Evolutionary conservation across 1,140 invertebrate species (phyloP).

Genomic region (Brachystomella parvula): DNA sequence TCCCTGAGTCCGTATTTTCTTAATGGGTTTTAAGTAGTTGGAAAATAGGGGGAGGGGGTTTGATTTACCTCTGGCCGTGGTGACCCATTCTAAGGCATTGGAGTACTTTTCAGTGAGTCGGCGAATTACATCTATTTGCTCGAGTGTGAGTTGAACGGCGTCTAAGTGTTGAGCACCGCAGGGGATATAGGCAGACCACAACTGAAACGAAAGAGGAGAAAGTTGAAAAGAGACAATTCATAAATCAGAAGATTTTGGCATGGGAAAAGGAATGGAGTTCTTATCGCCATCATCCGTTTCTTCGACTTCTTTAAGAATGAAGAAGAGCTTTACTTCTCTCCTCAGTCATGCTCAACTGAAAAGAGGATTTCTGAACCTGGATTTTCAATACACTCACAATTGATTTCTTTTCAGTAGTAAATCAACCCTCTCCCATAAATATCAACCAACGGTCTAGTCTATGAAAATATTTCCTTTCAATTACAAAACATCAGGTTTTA

Average conservation of each 20-base stretch:
- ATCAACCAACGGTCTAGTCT: too few relatives aligned
- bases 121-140: slow-evolving; percentile 49
- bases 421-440: too few relatives aligned
- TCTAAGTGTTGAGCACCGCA: slow-evolving; percentile 48
- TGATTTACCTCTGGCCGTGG: slow-evolving; percentile 35
- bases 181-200: slow-evolving; percentile 49
- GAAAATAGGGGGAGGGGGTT: slow-evolving; percentile 2
- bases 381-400: slow-evolving; percentile 1
- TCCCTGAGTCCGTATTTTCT: slow-evolving; percentile 1
- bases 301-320: neutral
- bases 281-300: slow-evolving; percentile 8
- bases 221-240: slow-evolving; percentile 10
- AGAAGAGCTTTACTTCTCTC: neutral
- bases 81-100: slow-evolving; percentile 38
- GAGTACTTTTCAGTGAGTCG: slow-evolving; percentile 37
- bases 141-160: slow-evolving; percentile 47
- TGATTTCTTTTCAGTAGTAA: too few relatives aligned
- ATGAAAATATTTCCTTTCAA: too few relatives aligned
- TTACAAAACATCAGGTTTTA: too few relatives aligned
- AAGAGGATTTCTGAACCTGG: neutral
- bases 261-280: neutral
- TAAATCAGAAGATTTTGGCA: slow-evolving; percentile 16
- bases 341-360: too few relatives aligned
- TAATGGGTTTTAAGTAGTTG: slow-evolving; percentile 6
- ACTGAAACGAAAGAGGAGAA: slow-evolving; percentile 43